Base-by-base conservation (phyloP, 2,888 invertebrate species). In the Exocentrus adspersus region DNA sequence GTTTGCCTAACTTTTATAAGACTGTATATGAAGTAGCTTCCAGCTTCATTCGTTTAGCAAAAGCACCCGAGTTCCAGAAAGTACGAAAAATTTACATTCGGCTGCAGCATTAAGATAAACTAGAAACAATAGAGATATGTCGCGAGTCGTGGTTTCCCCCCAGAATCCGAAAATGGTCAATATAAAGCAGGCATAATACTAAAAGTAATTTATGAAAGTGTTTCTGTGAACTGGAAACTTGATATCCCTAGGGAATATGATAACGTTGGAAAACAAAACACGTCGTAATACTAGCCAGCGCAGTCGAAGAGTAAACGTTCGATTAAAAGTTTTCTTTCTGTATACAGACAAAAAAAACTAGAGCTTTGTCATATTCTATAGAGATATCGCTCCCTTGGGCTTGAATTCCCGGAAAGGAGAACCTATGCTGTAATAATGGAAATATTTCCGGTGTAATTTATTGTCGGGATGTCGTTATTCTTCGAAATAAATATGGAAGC, bases 281-380 rank as follows among this genome's bases (percentile, higher is more conserved):
- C 74, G 68, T 73, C 73, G 73, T 72, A 73, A 72, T 70, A 70
- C 69, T 60, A 71, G 65, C 69, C 64, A 61, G 67, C 69, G 67
- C 67, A 73, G 71, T 72, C 69, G 74, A 73, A 71, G 72, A 71
- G 71, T 73, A 76, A 66, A 76, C 71, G 74, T 74, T 74, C 74
- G 74, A 76, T 75, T 75, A 74, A 75, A 75, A 75, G 68, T 75
- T 75, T 75, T 71, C 73, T 68, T 70, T 73, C 67, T 68, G 66
- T 63, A 64, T 64, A 65, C 69, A 59, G n/a, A n/a, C 54, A 59
- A 59, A 57, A 64, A 68, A 65, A 17, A 21, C 41, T 20, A 53
- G 51, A 7, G 30, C 53, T 53, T 42, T 53, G 42, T 53, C 37
- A 41, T 42, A 43, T 46, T 57, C 57, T 57, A 42, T 19, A 30